These are phyloP conservation scores for Drosophila lacteicornis DNA, from an alignment of 1,140 invertebrate genomes.

Conservation along the genomic window DNA sequence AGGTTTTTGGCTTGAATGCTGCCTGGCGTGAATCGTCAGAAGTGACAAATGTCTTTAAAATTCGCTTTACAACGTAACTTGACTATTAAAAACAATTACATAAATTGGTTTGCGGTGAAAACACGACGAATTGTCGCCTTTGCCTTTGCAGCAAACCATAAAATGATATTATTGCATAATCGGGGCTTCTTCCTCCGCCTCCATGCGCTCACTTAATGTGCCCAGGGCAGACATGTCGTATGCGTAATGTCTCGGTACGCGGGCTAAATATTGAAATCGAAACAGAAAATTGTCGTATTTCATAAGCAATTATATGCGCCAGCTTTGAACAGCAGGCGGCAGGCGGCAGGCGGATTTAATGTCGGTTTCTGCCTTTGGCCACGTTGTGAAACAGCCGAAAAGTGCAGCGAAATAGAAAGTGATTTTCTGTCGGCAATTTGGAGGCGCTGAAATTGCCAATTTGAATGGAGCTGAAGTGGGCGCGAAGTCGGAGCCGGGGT, in stretches of 20 bases:
- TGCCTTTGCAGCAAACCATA: slow-evolving; percentile 14
- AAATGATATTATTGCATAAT: slow-evolving; percentile 48
- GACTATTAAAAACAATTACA: slow-evolving; percentile 29
- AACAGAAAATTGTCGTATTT: slow-evolving; percentile 62
- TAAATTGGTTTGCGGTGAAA: slow-evolving; percentile 40
- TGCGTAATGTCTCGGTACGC: slow-evolving; percentile 70
- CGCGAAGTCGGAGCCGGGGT: slow-evolving; percentile 45
- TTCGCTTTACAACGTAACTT: background rate
- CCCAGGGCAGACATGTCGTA: slow-evolving; percentile 45
- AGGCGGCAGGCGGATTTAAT: slow-evolving; percentile 35
- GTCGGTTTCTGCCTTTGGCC: slow-evolving; percentile 21
- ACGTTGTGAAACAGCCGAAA: slow-evolving; percentile 48
- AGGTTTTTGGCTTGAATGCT: background rate
- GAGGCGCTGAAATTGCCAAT: slow-evolving; percentile 76
- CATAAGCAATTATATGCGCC: slow-evolving; percentile 76
- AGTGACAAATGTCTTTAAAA: background rate
- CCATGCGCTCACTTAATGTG: background rate
- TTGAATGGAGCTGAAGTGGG: slow-evolving; percentile 35
- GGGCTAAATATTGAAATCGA: slow-evolving; percentile 61
- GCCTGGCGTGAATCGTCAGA: background rate
- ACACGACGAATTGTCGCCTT: slow-evolving; percentile 39
- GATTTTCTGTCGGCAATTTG: slow-evolving; percentile 71
- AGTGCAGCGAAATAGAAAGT: slow-evolving; percentile 77
- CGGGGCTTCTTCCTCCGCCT: background rate
- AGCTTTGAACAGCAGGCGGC: slow-evolving; percentile 53